Evolutionary conservation across 2,797 vertebrate species (phyloP).

Genomic region (Sarcophilus harrisii): DNA sequence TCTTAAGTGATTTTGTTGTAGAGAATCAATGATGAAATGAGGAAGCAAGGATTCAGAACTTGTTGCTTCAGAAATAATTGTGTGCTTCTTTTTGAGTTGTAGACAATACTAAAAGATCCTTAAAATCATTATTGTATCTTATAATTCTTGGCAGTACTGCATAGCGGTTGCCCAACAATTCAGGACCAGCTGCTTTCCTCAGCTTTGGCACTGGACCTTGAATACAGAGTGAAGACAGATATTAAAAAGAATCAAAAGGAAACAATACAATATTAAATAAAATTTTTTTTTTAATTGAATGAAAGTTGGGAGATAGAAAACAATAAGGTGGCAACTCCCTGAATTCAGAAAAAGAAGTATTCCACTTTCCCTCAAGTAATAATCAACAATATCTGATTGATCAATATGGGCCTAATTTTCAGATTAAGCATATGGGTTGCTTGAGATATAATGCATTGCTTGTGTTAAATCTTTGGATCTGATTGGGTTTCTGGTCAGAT

Average conservation of each 20-base stretch:
- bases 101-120: neutral
- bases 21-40: neutral
- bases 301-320: neutral
- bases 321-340: too few relatives aligned
- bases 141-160: neutral
- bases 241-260: neutral
- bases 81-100: neutral
- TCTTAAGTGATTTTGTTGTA: neutral
- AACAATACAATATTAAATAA: neutral
- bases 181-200: neutral
- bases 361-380: neutral
- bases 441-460: neutral
- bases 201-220: neutral
- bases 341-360: neutral
- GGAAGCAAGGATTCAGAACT: neutral
- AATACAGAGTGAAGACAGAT: neutral
- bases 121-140: neutral
- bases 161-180: too few relatives aligned
- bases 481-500: neutral
- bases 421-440: neutral
- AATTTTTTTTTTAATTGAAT: neutral
- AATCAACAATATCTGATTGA: neutral
- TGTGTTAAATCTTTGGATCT: neutral
- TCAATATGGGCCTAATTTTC: neutral
- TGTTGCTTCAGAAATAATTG: neutral